Percentiles rank a stretch among this genome's conserved stretches.
phyloP scores from a whole-genome alignment of 2,888 invertebrate species.

The Drosophila planitibia region DNA sequence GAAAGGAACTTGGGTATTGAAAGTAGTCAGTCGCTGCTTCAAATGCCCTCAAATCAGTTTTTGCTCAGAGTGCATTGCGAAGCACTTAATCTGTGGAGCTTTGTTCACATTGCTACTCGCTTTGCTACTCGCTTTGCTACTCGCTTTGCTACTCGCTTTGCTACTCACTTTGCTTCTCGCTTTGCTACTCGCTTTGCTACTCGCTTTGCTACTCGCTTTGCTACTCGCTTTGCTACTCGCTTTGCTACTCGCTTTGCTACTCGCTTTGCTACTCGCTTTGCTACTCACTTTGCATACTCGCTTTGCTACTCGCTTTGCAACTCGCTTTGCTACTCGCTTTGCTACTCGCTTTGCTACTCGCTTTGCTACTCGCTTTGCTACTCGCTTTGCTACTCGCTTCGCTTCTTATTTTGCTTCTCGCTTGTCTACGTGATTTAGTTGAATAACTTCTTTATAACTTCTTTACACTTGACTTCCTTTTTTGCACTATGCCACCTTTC shows the following conservation, averaged over 20 bases:
- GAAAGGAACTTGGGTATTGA: background rate
- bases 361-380: background rate
- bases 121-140: background rate
- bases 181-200: background rate
- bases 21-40: conserved; percentile 13
- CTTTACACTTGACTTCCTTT: background rate
- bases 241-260: background rate
- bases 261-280: fast-evolving
- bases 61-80: background rate
- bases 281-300: fast-evolving
- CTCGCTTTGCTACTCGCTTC: background rate
- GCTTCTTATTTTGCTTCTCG: no score
- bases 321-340: background rate
- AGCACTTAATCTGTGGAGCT: background rate
- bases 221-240: background rate
- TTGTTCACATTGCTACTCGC: background rate
- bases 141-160: background rate
- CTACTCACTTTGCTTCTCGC: background rate
- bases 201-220: background rate
- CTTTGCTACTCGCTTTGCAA: background rate
- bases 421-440: background rate
- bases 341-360: background rate
- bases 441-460: background rate
- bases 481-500: background rate
- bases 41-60: conserved; percentile 22